A percentile compares a stretch with the other conserved stretches of the same genome.
These are phyloP conservation scores for Morone saxatilis DNA, from an alignment of 2,113 vertebrate genomes.

Conservation along the genomic window DNA sequence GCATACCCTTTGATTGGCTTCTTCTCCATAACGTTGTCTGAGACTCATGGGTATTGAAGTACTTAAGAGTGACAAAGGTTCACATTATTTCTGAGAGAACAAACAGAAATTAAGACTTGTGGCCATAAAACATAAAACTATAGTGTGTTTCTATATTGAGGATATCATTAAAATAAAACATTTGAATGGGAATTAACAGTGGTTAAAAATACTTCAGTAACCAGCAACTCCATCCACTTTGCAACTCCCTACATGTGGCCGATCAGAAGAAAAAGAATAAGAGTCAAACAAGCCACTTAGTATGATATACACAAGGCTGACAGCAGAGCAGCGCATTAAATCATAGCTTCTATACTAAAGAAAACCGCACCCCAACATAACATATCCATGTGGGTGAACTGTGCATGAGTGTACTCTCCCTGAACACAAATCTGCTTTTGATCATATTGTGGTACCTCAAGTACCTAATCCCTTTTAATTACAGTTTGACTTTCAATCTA, in stretches of 20 bases:
- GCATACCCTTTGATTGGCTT: too few species aligned
- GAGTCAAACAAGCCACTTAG: constrained; percentile 47
- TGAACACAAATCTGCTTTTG: constrained; percentile 44
- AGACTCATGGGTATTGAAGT: too few species aligned
- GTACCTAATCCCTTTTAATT: constrained; percentile 60
- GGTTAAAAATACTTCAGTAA: background rate
- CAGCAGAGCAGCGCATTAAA: constrained; percentile 38
- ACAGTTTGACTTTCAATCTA: constrained; percentile 20
- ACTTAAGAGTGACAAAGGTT: too few species aligned
- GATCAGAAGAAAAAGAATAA: constrained; percentile 8
- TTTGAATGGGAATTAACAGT: background rate
- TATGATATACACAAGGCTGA: constrained; percentile 25
- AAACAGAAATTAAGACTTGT: background rate
- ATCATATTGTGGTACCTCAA: constrained; percentile 29
- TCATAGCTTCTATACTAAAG: constrained; percentile 34
- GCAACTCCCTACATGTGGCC: constrained; percentile 1
- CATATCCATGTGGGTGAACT: constrained; percentile 19
- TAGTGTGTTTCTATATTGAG: background rate
- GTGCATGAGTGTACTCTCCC: background rate
- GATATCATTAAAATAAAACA: background rate
- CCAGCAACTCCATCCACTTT: background rate
- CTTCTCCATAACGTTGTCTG: too few species aligned
- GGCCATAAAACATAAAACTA: background rate
- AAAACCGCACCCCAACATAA: constrained; percentile 39
- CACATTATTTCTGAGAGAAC: background rate